Evolutionary conservation across 2,888 invertebrate species (phyloP).

Genomic region (Branchellion lobata): DNA sequence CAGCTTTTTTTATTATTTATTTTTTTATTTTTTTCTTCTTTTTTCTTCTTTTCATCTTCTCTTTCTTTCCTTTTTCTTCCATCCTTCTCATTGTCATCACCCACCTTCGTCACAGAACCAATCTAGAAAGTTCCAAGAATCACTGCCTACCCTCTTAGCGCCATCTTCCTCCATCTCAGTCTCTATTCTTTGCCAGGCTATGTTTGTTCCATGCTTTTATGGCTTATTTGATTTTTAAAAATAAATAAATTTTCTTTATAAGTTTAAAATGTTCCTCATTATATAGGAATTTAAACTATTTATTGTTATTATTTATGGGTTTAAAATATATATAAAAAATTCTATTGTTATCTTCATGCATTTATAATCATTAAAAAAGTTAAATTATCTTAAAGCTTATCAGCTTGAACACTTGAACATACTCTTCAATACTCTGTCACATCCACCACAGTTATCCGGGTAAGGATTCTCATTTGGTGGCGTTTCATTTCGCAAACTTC

Average conservation of each 20-base stretch:
- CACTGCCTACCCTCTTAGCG: constrained; percentile 40
- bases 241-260: neutral
- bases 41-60: neutral
- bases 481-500: constrained; percentile 56
- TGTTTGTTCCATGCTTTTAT: too few species aligned
- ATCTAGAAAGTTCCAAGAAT: constrained; percentile 42
- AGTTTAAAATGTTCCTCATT: neutral
- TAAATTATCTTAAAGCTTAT: too few species aligned
- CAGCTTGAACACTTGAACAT: too few species aligned
- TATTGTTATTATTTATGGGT: neutral
- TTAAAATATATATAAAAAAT: too few species aligned
- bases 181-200: constrained; percentile 44
- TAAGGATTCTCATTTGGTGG: constrained; percentile 54
- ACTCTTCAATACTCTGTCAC: too few species aligned
- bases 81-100: too few species aligned
- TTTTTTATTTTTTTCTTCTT: neutral
- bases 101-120: neutral
- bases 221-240: too few species aligned
- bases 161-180: constrained; percentile 29
- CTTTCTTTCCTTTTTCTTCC: neutral
- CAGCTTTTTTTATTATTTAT: too few species aligned
- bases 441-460: constrained; percentile 55
- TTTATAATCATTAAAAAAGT: too few species aligned
- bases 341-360: too few species aligned
- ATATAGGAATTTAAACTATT: neutral